Evolutionary conservation across 1,140 invertebrate species (phyloP).

Genomic region (Lasioglossum albipes): DNA sequence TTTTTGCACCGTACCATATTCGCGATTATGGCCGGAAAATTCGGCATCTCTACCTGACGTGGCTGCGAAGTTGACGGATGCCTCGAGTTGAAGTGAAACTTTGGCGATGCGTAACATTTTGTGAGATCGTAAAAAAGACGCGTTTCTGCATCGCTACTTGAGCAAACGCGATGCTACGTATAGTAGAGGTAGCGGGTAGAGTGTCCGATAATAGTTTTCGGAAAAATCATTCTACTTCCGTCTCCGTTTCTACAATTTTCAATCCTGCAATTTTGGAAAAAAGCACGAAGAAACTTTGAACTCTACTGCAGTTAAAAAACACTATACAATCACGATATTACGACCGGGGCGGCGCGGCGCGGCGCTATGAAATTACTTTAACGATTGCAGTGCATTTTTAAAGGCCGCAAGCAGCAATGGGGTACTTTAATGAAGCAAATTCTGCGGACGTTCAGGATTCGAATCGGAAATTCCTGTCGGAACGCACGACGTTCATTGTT

Average conservation of each 20-base stretch:
- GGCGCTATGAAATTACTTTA: no score
- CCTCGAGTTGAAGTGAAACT: not conserved
- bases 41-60: not conserved
- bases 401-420: not conserved
- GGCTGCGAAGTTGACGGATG: not conserved
- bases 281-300: no score
- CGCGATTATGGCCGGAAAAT: not conserved
- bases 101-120: not conserved
- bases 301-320: no score
- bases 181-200: not conserved
- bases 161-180: not conserved
- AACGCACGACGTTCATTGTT: not conserved
- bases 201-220: not conserved
- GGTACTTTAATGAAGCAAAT: not conserved
- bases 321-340: no score
- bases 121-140: constrained; percentile 2
- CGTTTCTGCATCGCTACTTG: not conserved
- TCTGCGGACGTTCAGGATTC: not conserved
- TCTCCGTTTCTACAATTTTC: no score
- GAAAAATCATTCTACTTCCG: no score
- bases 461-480: constrained; percentile 5
- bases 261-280: no score
- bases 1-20: not conserved
- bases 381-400: not conserved
- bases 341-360: no score